Percentiles rank a stretch among this genome's conserved stretches.
Conservation (phyloP, 2,113 vertebrate genomes). For the Xenopus laevis region DNA sequence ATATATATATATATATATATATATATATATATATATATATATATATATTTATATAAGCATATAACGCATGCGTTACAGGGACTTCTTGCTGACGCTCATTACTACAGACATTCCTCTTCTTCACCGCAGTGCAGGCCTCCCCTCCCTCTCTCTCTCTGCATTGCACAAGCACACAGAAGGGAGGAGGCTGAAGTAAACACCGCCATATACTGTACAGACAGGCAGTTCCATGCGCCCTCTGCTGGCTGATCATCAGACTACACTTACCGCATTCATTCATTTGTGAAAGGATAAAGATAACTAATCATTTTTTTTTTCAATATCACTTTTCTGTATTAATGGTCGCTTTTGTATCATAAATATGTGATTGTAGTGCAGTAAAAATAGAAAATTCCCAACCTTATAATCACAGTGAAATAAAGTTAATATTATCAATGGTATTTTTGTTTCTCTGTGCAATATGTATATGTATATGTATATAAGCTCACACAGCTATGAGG, state of each 20-base stretch:
- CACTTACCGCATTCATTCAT: not conserved
- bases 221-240: conserved; percentile 26
- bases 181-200: conserved; percentile 9
- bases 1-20: not conserved
- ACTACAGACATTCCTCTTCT: conserved; percentile 7
- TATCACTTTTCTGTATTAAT: too few relatives aligned
- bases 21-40: not conserved
- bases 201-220: not conserved
- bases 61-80: conserved; percentile 27
- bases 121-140: conserved; percentile 34
- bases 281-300: not conserved
- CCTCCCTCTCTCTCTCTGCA: conserved; percentile 38
- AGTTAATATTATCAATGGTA: not conserved
- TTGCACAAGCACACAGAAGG: conserved; percentile 29
- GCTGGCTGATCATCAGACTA: not conserved
- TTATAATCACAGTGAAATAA: too few relatives aligned
- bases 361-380: too few relatives aligned
- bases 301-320: too few relatives aligned
- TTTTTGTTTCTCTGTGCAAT: not conserved
- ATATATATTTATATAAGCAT: too few relatives aligned
- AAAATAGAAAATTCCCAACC: too few relatives aligned
- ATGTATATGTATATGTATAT: too few relatives aligned
- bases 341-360: too few relatives aligned
- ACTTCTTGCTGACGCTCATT: conserved; percentile 3
- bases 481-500: too few relatives aligned